A percentile compares a stretch with the other conserved stretches of the same genome.
Conservation (phyloP, 2,888 invertebrate species). For the Tolmerus cingulatus region DNA sequence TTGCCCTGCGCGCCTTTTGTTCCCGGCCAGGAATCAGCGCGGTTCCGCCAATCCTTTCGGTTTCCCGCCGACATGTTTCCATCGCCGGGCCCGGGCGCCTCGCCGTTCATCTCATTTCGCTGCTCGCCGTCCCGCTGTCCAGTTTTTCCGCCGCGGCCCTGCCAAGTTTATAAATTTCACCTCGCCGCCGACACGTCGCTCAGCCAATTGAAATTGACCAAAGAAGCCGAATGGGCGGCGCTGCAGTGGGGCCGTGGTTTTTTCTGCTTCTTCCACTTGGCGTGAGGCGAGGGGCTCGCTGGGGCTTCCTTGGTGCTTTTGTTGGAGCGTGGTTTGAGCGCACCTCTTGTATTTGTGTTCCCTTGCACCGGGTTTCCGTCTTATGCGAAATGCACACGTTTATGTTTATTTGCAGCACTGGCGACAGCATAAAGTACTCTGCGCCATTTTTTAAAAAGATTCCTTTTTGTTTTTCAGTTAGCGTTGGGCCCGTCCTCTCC, state of each 20-base stretch:
- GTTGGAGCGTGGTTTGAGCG: conserved; percentile 31
- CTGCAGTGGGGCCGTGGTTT: conserved; percentile 28
- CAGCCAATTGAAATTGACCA: conserved; percentile 44
- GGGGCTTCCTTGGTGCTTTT: conserved; percentile 24
- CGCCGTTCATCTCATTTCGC: conserved; percentile 6
- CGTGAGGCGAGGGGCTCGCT: conserved; percentile 5
- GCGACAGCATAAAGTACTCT: conserved; percentile 11
- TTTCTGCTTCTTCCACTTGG: conserved; percentile 12
- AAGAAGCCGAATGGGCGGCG: conserved; percentile 37
- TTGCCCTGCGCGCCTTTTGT: background rate
- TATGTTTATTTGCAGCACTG: background rate
- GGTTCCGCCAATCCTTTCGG: background rate
- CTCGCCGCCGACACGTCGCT: conserved; percentile 3
- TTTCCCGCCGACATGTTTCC: background rate
- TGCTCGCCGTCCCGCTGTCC: background rate
- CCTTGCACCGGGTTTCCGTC: conserved; percentile 34
- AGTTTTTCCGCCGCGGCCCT: background rate
- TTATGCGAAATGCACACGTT: background rate
- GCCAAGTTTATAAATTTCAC: conserved; percentile 10
- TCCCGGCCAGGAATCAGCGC: background rate
- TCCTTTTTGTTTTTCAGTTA: background rate
- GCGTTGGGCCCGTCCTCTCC: background rate
- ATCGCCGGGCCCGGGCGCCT: background rate
- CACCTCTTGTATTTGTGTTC: conserved; percentile 27
- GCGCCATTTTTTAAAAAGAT: conserved; percentile 25